These are phyloP conservation scores for Muschampia plurimacula DNA, from an alignment of 2,888 invertebrate species.

Conservation along the genomic window DNA sequence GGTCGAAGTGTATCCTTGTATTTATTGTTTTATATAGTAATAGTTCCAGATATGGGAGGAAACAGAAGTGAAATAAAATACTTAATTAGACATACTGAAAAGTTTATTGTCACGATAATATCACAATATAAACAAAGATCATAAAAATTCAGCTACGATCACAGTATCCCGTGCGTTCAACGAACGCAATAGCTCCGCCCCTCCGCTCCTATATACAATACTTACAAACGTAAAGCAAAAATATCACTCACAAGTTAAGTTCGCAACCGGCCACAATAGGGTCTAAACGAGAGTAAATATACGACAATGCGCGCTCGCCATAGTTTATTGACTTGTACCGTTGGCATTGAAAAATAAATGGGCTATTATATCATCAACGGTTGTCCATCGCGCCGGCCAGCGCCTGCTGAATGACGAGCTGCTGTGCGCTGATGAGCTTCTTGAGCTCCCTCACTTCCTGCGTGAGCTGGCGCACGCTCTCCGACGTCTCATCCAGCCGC, in stretches of 20 bases:
- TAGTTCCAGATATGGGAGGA: not conserved
- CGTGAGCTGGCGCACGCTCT: slow-evolving; percentile 88
- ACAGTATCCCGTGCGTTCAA: slow-evolving; percentile 41
- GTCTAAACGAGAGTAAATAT: slow-evolving; percentile 60
- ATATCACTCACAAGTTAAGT: slow-evolving; percentile 75
- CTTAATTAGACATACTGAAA: slow-evolving; percentile 48
- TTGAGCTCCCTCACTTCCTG: slow-evolving; percentile 90
- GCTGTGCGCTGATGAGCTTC: slow-evolving; percentile 81
- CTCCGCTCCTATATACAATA: slow-evolving; percentile 38
- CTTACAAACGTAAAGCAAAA: slow-evolving; percentile 55
- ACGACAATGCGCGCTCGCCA: slow-evolving; percentile 63
- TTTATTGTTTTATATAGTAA: not conserved
- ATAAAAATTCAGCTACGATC: slow-evolving; percentile 45
- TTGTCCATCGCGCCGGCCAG: slow-evolving; percentile 73
- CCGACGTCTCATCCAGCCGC: slow-evolving; percentile 88
- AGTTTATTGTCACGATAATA: slow-evolving; percentile 48
- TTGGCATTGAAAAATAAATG: slow-evolving; percentile 82
- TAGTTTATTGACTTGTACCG: slow-evolving; percentile 82
- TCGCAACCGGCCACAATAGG: slow-evolving; percentile 61
- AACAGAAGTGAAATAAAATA: not conserved
- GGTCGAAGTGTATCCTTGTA: slow-evolving; percentile 20
- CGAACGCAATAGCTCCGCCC: slow-evolving; percentile 26
- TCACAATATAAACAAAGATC: slow-evolving; percentile 48
- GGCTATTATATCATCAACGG: slow-evolving; percentile 80
- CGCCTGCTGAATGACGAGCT: slow-evolving; percentile 81